Conservation (phyloP, 2,797 vertebrate species). For the Meda fulgida region DNA sequence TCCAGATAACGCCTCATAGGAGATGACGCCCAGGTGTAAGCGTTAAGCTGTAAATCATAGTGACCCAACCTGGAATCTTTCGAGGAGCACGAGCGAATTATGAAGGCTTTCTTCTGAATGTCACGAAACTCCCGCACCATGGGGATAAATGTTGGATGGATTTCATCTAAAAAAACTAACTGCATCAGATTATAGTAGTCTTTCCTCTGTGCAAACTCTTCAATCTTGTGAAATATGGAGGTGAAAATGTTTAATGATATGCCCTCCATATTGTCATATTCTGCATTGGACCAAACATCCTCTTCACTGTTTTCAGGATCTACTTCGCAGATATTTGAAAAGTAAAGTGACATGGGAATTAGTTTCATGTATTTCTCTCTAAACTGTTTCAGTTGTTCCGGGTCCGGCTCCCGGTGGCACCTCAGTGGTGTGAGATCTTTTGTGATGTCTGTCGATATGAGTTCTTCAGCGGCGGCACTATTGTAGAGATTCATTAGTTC, state of each 20-base stretch:
- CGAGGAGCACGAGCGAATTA: conserved; percentile 41
- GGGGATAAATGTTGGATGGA: conserved; percentile 40
- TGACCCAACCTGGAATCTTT: conserved; percentile 49
- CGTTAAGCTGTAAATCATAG: conserved; percentile 48
- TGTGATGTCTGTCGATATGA: conserved; percentile 45
- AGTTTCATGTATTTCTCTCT: conserved; percentile 13
- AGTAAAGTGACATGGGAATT: conserved; percentile 49
- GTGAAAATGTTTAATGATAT: conserved; percentile 14
- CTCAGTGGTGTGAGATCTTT: conserved; percentile 53
- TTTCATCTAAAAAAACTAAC: conserved; percentile 41
- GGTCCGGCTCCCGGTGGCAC: conserved; percentile 49
- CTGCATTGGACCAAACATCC: neutral
- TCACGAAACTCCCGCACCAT: conserved; percentile 49
- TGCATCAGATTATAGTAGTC: conserved; percentile 44
- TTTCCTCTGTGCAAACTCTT: neutral
- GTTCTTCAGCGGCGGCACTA: conserved; percentile 48
- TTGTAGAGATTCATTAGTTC: conserved; percentile 60
- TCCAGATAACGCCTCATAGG: conserved; percentile 60
- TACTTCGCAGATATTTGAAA: conserved; percentile 36
- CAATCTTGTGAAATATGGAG: conserved; percentile 39
- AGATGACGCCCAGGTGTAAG: conserved; percentile 51
- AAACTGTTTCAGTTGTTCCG: conserved; percentile 25
- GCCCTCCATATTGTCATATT: neutral
- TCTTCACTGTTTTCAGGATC: neutral
- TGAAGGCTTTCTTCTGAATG: conserved; percentile 37